These are phyloP conservation scores for Platyscapa corneri DNA, from an alignment of 1,140 invertebrate species.

Conservation along the genomic window DNA sequence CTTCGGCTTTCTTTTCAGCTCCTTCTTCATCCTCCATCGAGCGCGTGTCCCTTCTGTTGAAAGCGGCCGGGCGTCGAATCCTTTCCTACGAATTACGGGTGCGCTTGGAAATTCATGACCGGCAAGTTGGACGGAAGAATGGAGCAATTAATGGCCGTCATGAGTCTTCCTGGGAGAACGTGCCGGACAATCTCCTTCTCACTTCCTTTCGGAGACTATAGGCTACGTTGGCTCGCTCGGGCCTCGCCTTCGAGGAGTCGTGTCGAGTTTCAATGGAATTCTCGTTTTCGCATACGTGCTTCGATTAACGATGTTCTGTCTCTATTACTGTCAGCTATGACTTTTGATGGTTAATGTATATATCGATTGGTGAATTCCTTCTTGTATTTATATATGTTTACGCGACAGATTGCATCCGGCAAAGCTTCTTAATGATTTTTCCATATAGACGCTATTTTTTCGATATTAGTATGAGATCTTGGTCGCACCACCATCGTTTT, in stretches of 20 bases:
- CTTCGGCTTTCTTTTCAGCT: neutral
- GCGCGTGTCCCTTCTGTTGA: conserved; percentile 10
- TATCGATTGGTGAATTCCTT: conserved; percentile 31
- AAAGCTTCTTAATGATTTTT: neutral
- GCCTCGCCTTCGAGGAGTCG: conserved; percentile 28
- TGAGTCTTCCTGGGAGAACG: conserved; percentile 56
- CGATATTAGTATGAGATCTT: neutral
- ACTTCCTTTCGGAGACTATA: neutral
- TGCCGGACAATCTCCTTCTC: conserved; percentile 54
- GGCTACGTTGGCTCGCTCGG: conserved; percentile 6
- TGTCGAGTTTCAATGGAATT: conserved; percentile 62
- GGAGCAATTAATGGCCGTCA: conserved; percentile 63
- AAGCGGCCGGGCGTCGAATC: conserved; percentile 40
- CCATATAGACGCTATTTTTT: neutral
- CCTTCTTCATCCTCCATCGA: neutral
- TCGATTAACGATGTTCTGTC: conserved; percentile 47
- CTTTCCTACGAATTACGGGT: conserved; percentile 54
- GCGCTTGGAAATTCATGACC: conserved; percentile 61
- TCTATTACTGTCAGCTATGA: neutral
- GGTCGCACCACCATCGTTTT: neutral
- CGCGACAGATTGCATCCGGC: neutral
- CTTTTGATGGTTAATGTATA: conserved; percentile 9
- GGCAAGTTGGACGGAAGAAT: conserved; percentile 59
- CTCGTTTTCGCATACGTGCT: conserved; percentile 61
- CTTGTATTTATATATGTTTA: neutral